A percentile compares a stretch with the other conserved stretches of the same genome.
Evolutionary conservation across 2,888 invertebrate genomes (phyloP).

Genomic region (Mayetiola destructor): DNA sequence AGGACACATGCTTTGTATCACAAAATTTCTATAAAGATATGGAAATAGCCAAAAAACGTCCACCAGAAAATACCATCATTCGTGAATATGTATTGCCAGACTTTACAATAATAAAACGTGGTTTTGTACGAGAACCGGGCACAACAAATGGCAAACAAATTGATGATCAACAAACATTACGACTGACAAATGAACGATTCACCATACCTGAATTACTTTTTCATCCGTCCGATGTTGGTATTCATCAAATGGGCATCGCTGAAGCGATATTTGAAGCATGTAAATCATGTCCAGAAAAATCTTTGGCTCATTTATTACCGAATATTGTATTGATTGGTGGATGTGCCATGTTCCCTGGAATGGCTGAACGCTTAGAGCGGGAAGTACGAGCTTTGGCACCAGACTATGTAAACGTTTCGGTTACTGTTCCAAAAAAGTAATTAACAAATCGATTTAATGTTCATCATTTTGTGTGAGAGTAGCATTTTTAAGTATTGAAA

Average conservation of each 20-base stretch:
- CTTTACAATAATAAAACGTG: slow-evolving; percentile 76
- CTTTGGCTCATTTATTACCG: slow-evolving; percentile 60
- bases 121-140: slow-evolving; percentile 28
- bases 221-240: slow-evolving; percentile 86
- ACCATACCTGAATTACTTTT: slow-evolving; percentile 89
- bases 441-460: slow-evolving; percentile 21
- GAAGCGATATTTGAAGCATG: slow-evolving; percentile 74
- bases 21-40: slow-evolving; percentile 69
- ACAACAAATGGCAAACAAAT: slow-evolving; percentile 13
- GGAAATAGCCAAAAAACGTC: slow-evolving; percentile 46
- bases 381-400: slow-evolving; percentile 70
- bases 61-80: slow-evolving; percentile 52
- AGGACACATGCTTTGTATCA: slow-evolving; percentile 91
- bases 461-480: not conserved
- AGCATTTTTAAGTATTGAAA: slow-evolving; percentile 13
- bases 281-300: slow-evolving; percentile 54
- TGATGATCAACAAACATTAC: slow-evolving; percentile 59
- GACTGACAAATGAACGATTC: slow-evolving; percentile 87
- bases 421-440: slow-evolving; percentile 53
- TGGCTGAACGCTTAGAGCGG: slow-evolving; percentile 57
- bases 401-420: slow-evolving; percentile 59
- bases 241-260: slow-evolving; percentile 79
- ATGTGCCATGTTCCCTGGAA: slow-evolving; percentile 65
- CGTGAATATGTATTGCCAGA: slow-evolving; percentile 93
- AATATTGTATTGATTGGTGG: slow-evolving; percentile 81